phyloP scores from a whole-genome alignment of 1,140 invertebrate species.

The Anoplophora glabripennis region DNA sequence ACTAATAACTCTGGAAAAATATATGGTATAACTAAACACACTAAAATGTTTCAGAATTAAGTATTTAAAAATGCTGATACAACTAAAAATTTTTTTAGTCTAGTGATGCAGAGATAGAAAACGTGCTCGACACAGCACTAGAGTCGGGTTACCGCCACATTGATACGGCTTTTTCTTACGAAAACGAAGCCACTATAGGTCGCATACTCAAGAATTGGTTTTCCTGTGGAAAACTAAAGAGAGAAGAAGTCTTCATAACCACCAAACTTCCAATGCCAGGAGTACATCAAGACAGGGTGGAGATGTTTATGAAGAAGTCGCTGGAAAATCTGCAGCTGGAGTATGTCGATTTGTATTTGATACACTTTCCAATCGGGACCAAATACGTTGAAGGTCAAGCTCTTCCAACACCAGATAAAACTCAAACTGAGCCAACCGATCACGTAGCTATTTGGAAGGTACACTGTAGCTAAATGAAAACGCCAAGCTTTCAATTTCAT shows the following conservation, averaged over 20 bases:
- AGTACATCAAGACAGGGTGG: conserved; percentile 53
- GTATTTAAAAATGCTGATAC: too few relatives aligned
- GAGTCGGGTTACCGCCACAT: conserved; percentile 68
- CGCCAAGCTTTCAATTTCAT: background rate
- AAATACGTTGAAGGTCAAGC: conserved; percentile 49
- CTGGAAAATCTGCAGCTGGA: conserved; percentile 66
- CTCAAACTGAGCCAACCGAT: conserved; percentile 60
- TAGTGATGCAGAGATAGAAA: conserved; percentile 61
- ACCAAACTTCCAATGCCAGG: conserved; percentile 65
- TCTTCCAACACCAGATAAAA: conserved; percentile 38
- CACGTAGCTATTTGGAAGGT: conserved; percentile 72
- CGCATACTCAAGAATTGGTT: conserved; percentile 71
- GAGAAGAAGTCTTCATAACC: conserved; percentile 77
- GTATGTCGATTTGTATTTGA: conserved; percentile 80
- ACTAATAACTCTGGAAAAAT: too few relatives aligned
- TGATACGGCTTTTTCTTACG: conserved; percentile 70
- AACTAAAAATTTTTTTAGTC: conserved; percentile 27
- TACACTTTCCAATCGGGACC: conserved; percentile 74
- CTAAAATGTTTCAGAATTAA: too few relatives aligned
- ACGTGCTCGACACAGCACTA: conserved; percentile 61
- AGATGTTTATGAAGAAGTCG: conserved; percentile 60
- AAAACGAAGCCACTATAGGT: conserved; percentile 77
- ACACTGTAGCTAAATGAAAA: too few relatives aligned
- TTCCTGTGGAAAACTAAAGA: conserved; percentile 60
- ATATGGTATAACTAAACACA: background rate